Evolutionary conservation across 2,888 invertebrate genomes (phyloP).

Genomic region (Andrena haemorrhoa): DNA sequence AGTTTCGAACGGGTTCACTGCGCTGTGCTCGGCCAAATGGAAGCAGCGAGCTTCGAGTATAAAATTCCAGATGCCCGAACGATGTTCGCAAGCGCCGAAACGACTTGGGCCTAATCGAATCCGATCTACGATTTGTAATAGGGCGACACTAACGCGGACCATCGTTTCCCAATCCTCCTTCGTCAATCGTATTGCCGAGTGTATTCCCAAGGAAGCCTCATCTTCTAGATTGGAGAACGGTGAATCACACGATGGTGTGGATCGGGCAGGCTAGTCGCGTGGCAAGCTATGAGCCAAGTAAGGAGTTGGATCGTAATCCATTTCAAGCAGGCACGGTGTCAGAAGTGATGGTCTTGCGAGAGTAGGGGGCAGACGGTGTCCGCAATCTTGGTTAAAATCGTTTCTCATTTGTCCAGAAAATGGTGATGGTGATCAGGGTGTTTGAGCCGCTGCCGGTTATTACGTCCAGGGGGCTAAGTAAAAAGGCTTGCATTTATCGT

Average conservation of each 20-base stretch:
- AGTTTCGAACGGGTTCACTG: conserved; percentile 56
- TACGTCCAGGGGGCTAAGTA: conserved; percentile 28
- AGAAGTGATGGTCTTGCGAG: background rate
- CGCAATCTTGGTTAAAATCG: conserved; percentile 28
- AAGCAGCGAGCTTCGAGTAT: background rate
- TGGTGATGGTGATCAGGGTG: conserved; percentile 14
- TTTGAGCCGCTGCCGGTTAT: conserved; percentile 28
- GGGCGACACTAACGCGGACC: background rate
- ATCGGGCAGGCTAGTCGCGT: background rate
- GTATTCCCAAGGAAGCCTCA: background rate
- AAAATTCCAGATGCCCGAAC: conserved; percentile 28
- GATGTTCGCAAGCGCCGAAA: conserved; percentile 28
- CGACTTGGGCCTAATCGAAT: conserved; percentile 21
- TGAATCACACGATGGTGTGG: too few species aligned
- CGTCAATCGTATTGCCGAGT: background rate
- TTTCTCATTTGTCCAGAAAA: conserved; percentile 28
- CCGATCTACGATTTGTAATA: conserved; percentile 20
- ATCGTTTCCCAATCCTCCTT: background rate
- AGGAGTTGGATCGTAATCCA: conserved; percentile 16
- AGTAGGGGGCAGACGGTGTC: background rate
- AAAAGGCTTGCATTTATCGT: conserved; percentile 47
- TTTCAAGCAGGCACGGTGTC: background rate
- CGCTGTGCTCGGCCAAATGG: conserved; percentile 21
- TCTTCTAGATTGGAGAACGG: too few species aligned
- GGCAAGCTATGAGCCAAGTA: conserved; percentile 1